Evolutionary conservation across 2,113 vertebrate genomes (phyloP).

Genomic region (Lepus timidus): DNA sequence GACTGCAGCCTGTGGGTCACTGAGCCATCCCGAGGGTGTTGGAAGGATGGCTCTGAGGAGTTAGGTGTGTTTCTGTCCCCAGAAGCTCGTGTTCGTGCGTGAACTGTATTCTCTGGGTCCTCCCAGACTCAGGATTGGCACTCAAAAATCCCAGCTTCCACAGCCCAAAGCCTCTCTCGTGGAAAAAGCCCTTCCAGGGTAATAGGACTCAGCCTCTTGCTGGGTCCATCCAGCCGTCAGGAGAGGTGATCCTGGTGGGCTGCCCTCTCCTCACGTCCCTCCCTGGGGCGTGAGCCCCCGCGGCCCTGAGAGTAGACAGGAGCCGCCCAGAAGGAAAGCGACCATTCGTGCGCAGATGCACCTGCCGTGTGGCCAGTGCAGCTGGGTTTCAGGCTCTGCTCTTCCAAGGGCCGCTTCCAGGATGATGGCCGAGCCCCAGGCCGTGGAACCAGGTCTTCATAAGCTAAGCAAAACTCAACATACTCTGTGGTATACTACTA

Average conservation of each 20-base stretch:
- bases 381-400: no score
- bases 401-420: neutral
- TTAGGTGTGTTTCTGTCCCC: neutral
- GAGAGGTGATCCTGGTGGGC: no score
- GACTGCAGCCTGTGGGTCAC: neutral
- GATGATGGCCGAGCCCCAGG: no score
- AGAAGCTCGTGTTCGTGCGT: neutral
- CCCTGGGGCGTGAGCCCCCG: no score
- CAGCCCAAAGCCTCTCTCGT: neutral
- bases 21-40: neutral
- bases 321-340: neutral
- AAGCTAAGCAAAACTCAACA: neutral
- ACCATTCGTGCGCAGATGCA: no score
- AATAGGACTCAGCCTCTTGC: no score
- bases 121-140: neutral
- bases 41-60: neutral
- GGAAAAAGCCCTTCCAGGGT: no score
- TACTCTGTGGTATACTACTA: no score
- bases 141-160: neutral
- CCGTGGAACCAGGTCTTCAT: neutral
- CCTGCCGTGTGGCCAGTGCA: no score
- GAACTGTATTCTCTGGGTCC: neutral
- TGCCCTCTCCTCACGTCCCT: no score
- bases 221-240: no score
- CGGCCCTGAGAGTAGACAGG: no score